Evolutionary conservation across 2,888 invertebrate genomes (phyloP).

Genomic region (Eucera pruinosa): DNA sequence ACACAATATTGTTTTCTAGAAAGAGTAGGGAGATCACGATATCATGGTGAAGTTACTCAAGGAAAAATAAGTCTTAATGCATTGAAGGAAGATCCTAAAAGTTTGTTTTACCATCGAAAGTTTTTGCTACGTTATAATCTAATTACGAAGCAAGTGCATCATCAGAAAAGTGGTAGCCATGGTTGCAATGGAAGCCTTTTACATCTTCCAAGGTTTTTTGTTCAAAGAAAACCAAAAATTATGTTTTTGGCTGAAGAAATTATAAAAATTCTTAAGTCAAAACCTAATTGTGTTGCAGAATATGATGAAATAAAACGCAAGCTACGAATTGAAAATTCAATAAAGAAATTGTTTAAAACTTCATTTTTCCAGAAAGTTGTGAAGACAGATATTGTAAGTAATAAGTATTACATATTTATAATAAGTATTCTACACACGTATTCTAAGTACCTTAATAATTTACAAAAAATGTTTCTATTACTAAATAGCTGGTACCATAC

Average conservation of each 20-base stretch:
- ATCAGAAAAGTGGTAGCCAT: constrained; percentile 84
- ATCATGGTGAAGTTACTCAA: constrained; percentile 89
- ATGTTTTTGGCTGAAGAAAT: constrained; percentile 86
- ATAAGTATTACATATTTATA: too few relatives aligned
- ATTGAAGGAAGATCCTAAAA: constrained; percentile 87
- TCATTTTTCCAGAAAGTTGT: constrained; percentile 85
- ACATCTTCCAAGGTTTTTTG: constrained; percentile 88
- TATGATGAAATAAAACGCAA: constrained; percentile 85
- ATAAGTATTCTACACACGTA: too few relatives aligned
- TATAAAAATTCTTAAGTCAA: constrained; percentile 85
- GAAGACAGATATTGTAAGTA: constrained; percentile 81
- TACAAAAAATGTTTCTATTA: constrained; percentile 26
- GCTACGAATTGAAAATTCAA: constrained; percentile 83
- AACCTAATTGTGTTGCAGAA: constrained; percentile 86
- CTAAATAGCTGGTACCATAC: constrained; percentile 85
- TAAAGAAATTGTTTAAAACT: constrained; percentile 86
- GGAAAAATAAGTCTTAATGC: constrained; percentile 86
- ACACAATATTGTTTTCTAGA: constrained; percentile 90
- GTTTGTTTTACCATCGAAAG: constrained; percentile 88
- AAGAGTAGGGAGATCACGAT: constrained; percentile 89
- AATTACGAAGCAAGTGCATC: constrained; percentile 87
- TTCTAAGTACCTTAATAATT: constrained; percentile 11
- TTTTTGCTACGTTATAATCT: constrained; percentile 86
- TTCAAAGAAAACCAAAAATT: constrained; percentile 86
- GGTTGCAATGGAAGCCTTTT: constrained; percentile 85